Evolutionary conservation across 2,888 invertebrate genomes (phyloP).

Genomic region (Zygogramma bicolorata): DNA sequence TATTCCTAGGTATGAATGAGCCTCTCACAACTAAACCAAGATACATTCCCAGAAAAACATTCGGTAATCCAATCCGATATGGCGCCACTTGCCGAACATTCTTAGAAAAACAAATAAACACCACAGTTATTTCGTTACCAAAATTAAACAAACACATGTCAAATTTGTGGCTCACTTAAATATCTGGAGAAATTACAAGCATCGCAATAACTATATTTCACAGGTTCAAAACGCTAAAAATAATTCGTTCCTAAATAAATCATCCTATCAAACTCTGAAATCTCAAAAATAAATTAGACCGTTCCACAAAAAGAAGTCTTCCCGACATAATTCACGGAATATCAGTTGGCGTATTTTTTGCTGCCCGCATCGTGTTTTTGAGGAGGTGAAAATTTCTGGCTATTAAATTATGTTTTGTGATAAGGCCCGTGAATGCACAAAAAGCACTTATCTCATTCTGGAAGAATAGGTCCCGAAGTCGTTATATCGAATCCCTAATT

Average conservation of each 20-base stretch:
- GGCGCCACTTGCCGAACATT: slow-evolving; percentile 35
- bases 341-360: slow-evolving; percentile 38
- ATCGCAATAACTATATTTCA: slow-evolving; percentile 6
- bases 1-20: too few species aligned
- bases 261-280: slow-evolving; percentile 27
- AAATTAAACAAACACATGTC: slow-evolving; percentile 21
- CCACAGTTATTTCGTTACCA: not conserved
- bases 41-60: slow-evolving; percentile 25
- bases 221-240: slow-evolving; percentile 5
- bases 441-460: slow-evolving; percentile 60
- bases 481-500: slow-evolving; percentile 62
- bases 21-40: not conserved
- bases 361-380: slow-evolving; percentile 34
- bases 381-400: slow-evolving; percentile 48
- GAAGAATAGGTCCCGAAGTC: slow-evolving; percentile 60
- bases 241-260: slow-evolving; percentile 19
- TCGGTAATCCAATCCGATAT: slow-evolving; percentile 27
- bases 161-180: not conserved
- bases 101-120: slow-evolving; percentile 34
- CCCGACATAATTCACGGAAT: slow-evolving; percentile 12
- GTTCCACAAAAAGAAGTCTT: not conserved
- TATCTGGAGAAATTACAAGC: not conserved
- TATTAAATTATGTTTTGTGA: slow-evolving; percentile 47
- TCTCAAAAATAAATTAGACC: slow-evolving; percentile 30
- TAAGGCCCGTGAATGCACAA: slow-evolving; percentile 37